Evolutionary conservation across 2,113 vertebrate genomes (phyloP), one percentile per base, ranked within the genome.

Genomic region (Microcebus murinus): DNA sequence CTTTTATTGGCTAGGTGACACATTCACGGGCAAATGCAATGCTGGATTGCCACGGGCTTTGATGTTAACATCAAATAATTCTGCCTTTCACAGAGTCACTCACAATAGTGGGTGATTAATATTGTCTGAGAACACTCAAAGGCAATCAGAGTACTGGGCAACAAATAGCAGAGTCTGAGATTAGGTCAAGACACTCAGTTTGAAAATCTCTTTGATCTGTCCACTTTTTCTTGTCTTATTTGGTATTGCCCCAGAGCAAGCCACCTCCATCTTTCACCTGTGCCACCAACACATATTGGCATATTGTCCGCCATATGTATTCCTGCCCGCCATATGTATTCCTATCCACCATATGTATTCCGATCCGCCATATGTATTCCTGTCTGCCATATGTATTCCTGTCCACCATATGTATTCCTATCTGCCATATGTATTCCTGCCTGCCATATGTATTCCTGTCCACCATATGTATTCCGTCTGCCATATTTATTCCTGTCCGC

Each of bases 11-110:
- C 81, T 92, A 50, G 36, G 67, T 39, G 48, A 82, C 42, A 29
- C 68, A 85, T 94, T 94, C 73, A 90, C 25, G 67, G 76, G 55
- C 18, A 94, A 93, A 79, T 10, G 36, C 45, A 79, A 68, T 9
- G 42, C 61, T 95, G 48, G 87, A 95, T 81, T 92, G 52, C 55
- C 70, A 6, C 42, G 68, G 73, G 42, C 90, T 97, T 77, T 93
- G 65, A 96, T 82, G 81, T 88, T 90, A 81, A 68, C 71, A 87
- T 85, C 55, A 63, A 73, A 82, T 85, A 82, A 90, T 90, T 70
- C 52, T 65, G 65, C 68, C 42, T 82, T 82, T 91, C 83, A 59
- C 27, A 42, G 70, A 74, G 31, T 55, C 84, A 67, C 50, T 74
- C 59, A 82, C 36, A 63, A 57, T 0, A 91, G 92, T 71, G 61